These are phyloP conservation scores for Silurus aristotelis DNA, from an alignment of 2,797 vertebrate genomes.

Conservation along the genomic window DNA sequence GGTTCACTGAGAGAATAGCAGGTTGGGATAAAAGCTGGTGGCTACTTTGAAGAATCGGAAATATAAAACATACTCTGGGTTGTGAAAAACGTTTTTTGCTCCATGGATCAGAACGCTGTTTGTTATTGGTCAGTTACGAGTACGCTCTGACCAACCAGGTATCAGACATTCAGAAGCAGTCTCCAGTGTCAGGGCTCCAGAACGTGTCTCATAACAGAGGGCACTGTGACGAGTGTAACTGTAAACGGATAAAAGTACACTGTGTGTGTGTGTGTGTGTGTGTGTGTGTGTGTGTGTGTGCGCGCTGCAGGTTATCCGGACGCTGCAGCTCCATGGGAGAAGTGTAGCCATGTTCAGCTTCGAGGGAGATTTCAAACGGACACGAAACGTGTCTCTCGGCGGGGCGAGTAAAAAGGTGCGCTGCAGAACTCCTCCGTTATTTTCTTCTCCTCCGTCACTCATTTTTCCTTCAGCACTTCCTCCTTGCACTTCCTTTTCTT, in stretches of 20 bases:
- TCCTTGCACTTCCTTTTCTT: no score
- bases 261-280: no score
- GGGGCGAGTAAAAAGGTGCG: conserved; percentile 95
- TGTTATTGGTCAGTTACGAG: no score
- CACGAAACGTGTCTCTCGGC: conserved; percentile 96
- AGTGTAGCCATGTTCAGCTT: conserved; percentile 95
- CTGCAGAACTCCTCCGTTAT: not conserved
- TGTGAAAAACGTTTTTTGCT: no score
- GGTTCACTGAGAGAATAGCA: no score
- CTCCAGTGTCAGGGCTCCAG: not conserved
- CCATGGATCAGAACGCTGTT: no score
- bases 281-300: no score
- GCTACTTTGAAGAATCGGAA: no score
- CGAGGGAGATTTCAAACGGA: conserved; percentile 97
- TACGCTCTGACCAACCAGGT: no score
- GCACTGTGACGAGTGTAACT: not conserved
- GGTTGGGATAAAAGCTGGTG: no score
- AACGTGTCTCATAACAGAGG: not conserved
- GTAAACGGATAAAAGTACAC: not conserved
- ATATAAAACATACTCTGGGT: no score
- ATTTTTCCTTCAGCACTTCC: not conserved
- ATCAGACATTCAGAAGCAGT: not conserved
- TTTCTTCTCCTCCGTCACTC: not conserved
- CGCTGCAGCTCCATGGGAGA: conserved; percentile 79
- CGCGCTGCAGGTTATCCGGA: not conserved